Percentiles rank a stretch among this genome's conserved stretches.
phyloP scores from a whole-genome alignment of 2,888 invertebrate genomes.

The Conistra vaccinii region DNA sequence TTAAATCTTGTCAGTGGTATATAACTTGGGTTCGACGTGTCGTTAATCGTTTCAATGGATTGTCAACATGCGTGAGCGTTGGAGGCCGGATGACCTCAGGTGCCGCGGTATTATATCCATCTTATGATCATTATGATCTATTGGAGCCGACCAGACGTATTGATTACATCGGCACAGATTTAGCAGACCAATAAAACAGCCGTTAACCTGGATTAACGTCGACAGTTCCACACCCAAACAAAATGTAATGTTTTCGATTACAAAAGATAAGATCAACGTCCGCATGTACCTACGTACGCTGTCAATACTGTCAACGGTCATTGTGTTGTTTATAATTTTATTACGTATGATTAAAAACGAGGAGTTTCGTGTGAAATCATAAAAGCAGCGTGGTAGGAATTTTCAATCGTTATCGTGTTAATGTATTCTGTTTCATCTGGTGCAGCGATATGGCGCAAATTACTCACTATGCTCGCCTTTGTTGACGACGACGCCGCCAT shows the following conservation, averaged over 20 bases:
- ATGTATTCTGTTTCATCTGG: conserved; percentile 67
- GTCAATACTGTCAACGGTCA: conserved; percentile 6
- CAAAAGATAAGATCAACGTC: conserved; percentile 41
- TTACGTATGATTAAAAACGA: conserved; percentile 36
- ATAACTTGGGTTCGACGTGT: conserved; percentile 37
- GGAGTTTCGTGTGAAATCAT: conserved; percentile 37
- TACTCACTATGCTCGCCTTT: conserved; percentile 68
- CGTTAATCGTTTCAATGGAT: conserved; percentile 39
- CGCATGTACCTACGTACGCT: conserved; percentile 3
- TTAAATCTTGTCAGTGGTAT: conserved; percentile 57
- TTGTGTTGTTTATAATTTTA: conserved; percentile 28
- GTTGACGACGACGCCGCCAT: conserved; percentile 77
- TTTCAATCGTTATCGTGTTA: conserved; percentile 69
- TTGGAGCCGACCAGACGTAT: conserved; percentile 29
- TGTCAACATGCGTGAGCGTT: conserved; percentile 33
- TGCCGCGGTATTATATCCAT: conserved; percentile 19
- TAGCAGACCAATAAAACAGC: conserved; percentile 50
- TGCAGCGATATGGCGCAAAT: conserved; percentile 72
- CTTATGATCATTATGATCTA: conserved; percentile 43
- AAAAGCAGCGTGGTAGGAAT: conserved; percentile 56
- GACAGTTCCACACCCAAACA: conserved; percentile 34
- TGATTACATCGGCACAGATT: conserved; percentile 48
- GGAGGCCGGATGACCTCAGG: conserved; percentile 11
- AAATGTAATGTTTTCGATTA: conserved; percentile 36
- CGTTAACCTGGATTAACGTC: conserved; percentile 48